A percentile compares a stretch with the other conserved stretches of the same genome.
Conservation (phyloP, 1,140 invertebrate genomes). For the Bombus affinis region DNA sequence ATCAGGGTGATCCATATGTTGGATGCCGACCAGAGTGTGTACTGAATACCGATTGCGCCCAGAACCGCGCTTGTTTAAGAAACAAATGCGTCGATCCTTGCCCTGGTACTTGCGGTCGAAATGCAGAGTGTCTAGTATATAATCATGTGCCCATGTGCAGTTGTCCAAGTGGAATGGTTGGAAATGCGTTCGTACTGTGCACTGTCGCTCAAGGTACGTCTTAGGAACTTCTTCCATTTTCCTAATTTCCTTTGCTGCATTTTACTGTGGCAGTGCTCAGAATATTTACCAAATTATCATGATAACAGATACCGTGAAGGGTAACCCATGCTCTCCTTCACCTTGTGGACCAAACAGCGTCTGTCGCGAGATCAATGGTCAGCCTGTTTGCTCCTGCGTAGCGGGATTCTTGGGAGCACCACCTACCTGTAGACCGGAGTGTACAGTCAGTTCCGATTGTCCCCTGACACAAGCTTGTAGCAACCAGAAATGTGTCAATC, state of each 20-base stretch:
- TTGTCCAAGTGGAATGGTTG: conserved; percentile 83
- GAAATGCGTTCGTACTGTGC: conserved; percentile 85
- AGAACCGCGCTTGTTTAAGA: conserved; percentile 76
- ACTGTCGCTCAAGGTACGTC: conserved; percentile 76
- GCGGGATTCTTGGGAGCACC: conserved; percentile 86
- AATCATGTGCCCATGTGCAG: conserved; percentile 88
- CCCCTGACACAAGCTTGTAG: conserved; percentile 84
- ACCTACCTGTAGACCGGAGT: conserved; percentile 87
- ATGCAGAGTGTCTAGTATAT: conserved; percentile 87
- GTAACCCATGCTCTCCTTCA: too few relatives aligned
- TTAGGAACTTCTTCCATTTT: fast-evolving
- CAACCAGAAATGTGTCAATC: conserved; percentile 87
- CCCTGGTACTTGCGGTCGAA: conserved; percentile 86
- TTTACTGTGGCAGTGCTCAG: fast-evolving
- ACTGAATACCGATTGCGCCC: conserved; percentile 86
- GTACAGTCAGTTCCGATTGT: conserved; percentile 87
- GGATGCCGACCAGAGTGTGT: conserved; percentile 87
- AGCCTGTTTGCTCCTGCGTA: conserved; percentile 87
- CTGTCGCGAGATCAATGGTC: conserved; percentile 85
- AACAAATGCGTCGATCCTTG: too few relatives aligned
- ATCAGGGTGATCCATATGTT: conserved; percentile 75
- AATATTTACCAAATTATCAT: too few relatives aligned
- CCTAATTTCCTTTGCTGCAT: fast-evolving
- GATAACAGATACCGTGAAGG: too few relatives aligned
- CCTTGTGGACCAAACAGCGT: conserved; percentile 86